A percentile compares a stretch with the other conserved stretches of the same genome.
Evolutionary conservation across 2,888 invertebrate genomes (phyloP).

Genomic region (Cryptops parisi): DNA sequence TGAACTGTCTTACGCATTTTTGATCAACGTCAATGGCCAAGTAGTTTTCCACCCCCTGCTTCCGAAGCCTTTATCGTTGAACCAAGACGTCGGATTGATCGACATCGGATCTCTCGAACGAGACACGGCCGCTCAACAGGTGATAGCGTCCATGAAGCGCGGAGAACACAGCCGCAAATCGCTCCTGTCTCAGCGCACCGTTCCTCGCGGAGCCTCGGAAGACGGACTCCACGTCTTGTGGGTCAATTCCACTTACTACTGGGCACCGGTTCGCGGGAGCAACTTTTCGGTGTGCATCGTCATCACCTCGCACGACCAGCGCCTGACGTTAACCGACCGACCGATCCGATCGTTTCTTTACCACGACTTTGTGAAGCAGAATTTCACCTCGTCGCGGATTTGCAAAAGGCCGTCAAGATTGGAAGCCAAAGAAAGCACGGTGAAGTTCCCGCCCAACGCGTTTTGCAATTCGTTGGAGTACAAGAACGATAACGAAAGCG

Average conservation of each 20-base stretch:
- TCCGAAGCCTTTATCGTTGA: not conserved
- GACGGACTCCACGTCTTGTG: constrained; percentile 5
- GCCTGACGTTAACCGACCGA: not conserved
- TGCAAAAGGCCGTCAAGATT: not conserved
- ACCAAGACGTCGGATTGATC: not conserved
- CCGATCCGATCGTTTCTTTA: not conserved
- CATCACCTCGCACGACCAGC: not conserved
- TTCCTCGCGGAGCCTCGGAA: not conserved
- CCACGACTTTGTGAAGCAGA: constrained; percentile 2
- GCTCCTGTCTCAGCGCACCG: not conserved
- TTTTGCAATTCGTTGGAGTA: constrained; percentile 1
- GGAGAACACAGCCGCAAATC: not conserved
- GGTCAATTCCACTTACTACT: not conserved
- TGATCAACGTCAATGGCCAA: not conserved
- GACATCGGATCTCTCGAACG: constrained; percentile 3
- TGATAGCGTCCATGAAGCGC: constrained; percentile 1
- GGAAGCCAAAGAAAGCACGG: not conserved
- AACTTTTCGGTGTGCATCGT: constrained; percentile 10
- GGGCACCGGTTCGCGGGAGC: not conserved
- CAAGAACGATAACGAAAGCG: not conserved
- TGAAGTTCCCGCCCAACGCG: constrained; percentile 1
- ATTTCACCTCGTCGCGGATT: not conserved
- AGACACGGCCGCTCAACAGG: not conserved
- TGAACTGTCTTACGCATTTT: constrained; percentile 4
- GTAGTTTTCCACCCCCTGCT: constrained; percentile 3